These are phyloP conservation scores for Sternarchorhynchus goeldii DNA, from an alignment of 2,797 vertebrate genomes.

Conservation along the genomic window DNA sequence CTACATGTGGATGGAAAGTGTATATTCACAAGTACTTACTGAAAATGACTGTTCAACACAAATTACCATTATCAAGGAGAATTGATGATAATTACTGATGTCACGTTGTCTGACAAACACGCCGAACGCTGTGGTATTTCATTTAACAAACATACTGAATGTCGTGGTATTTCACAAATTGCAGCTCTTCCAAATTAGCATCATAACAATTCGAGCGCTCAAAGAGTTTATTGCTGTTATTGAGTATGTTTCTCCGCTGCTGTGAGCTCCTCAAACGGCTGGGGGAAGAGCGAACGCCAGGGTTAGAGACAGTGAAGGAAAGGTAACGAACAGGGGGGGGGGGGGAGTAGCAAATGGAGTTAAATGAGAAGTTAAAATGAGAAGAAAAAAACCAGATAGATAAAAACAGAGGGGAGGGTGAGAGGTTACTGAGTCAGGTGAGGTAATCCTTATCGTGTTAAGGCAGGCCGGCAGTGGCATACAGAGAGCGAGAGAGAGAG, in stretches of 20 bases:
- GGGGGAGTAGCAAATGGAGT: slow-evolving; percentile 26
- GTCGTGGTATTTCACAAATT: not conserved
- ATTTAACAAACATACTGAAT: not conserved
- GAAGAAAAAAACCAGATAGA: slow-evolving; percentile 41
- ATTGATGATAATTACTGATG: slow-evolving; percentile 20
- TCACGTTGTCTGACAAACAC: not conserved
- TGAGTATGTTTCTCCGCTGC: not conserved
- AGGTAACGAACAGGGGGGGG: slow-evolving; percentile 20
- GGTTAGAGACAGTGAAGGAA: not conserved
- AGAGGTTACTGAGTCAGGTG: slow-evolving; percentile 45
- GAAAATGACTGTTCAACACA: not conserved
- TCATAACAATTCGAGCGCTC: slow-evolving; percentile 7
- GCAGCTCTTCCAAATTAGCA: slow-evolving; percentile 20
- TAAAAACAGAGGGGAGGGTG: slow-evolving; percentile 40
- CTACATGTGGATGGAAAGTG: no score
- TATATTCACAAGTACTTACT: not conserved
- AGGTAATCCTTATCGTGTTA: slow-evolving; percentile 65
- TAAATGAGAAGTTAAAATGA: slow-evolving; percentile 34
- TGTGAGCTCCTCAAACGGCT: not conserved
- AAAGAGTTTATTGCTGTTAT: not conserved
- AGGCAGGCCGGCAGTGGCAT: slow-evolving; percentile 61
- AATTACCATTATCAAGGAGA: slow-evolving; percentile 20
- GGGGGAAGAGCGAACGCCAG: not conserved
- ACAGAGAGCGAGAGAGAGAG: slow-evolving; percentile 52
- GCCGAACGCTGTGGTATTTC: slow-evolving; percentile 4